phyloP scores from a whole-genome alignment of 1,140 invertebrate species.

The Drosophila bocki region DNA sequence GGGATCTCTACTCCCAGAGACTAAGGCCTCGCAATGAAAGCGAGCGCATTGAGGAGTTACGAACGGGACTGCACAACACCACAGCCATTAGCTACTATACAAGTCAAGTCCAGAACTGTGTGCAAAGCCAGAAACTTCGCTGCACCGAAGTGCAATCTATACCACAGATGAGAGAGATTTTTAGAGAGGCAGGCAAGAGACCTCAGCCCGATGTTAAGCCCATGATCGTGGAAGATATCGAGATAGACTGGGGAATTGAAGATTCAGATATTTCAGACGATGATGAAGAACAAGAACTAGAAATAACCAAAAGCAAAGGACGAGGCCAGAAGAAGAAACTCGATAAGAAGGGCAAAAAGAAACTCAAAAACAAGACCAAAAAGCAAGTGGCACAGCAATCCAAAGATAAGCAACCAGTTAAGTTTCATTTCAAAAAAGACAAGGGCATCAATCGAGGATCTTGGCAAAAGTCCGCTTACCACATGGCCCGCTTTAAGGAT shows the following conservation, averaged over 20 bases:
- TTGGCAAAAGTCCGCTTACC: constrained; percentile 66
- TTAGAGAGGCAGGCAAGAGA: constrained; percentile 27
- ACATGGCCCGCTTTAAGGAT: constrained; percentile 45
- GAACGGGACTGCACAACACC: constrained; percentile 54
- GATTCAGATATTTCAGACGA: constrained; percentile 9
- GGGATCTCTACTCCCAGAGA: constrained; percentile 56
- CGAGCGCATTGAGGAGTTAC: constrained; percentile 27
- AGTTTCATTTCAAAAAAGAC: constrained; percentile 6
- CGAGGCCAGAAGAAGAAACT: neutral
- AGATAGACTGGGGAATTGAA: constrained; percentile 57
- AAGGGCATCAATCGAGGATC: constrained; percentile 50
- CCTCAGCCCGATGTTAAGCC: constrained; percentile 35
- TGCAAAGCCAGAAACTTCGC: constrained; percentile 1
- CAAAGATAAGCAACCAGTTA: neutral
- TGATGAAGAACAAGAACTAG: constrained; percentile 5
- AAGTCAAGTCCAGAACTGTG: constrained; percentile 10
- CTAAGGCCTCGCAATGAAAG: constrained; percentile 38
- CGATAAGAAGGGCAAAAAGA: constrained; percentile 1
- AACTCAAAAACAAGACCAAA: neutral
- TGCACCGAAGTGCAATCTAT: constrained; percentile 51
- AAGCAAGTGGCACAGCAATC: neutral
- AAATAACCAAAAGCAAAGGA: neutral
- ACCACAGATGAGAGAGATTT: constrained; percentile 38
- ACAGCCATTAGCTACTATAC: constrained; percentile 46
- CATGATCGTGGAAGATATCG: constrained; percentile 40